Base-by-base conservation (phyloP, 35 echinoderm and acorn worm species). In the Lytechinus variegatus region DNA sequence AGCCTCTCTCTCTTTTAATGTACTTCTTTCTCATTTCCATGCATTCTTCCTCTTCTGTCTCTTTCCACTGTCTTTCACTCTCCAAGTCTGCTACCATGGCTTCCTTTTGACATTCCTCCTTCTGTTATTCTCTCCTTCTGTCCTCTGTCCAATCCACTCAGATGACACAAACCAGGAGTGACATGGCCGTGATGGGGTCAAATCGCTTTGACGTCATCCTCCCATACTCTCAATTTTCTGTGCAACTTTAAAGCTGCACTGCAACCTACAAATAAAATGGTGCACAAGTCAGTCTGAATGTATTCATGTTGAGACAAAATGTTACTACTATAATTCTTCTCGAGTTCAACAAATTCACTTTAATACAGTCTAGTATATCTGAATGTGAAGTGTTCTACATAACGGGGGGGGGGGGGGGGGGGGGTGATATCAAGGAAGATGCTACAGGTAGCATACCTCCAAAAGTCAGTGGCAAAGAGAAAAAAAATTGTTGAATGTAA, bases 171-270 rank as follows among this genome's bases (percentile, higher is more conserved):
- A 90, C 88, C 88, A 33, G 52, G 88, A 90, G 16, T 90, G 88
- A 90, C 88, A 90, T 10, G 27, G n/a, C 52, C 88, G 24, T 90
- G 88, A 90, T 90, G 88, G 88, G 88, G 88, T 90, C 88, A 90
- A 90, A 90, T 90, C 88, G 88, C 88, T 90, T 90, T 90, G 88
- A 90, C 88, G 88, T 90, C 88, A 90, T 90, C 88, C 88, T 90
- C 88, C 52, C 27, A 52, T 90, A 90, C 52, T 90, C 88, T 90
- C 10, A 90, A 90, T 52, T 90, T 44, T 54, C 52, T 54, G 88
- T 52, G 88, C 52, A 52, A 12, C 52, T 90, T 90, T 90, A 90
- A 90, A 90, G 88, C 29, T 44, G 88, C 88, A 90, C 27, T 90
- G 6, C 33, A 44, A 52, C 11, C 28, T 9, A 52, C 24, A 90